Percentiles rank a stretch among this genome's conserved stretches.
These are phyloP conservation scores for Trachythela sp. DNA, from an alignment of 64 coral and sea anemone species.

Conservation along the genomic window DNA sequence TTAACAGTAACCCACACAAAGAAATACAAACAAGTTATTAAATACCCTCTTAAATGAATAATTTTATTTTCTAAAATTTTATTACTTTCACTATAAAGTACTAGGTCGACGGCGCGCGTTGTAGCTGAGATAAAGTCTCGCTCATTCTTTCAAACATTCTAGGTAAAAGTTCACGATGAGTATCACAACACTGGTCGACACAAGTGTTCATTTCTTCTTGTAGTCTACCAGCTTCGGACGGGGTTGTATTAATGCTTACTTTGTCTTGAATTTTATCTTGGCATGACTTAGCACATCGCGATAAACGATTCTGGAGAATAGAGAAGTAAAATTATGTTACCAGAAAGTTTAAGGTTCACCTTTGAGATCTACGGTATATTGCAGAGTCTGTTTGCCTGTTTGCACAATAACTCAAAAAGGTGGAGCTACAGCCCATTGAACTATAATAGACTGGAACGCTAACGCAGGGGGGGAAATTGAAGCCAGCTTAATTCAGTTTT, in stretches of 20 bases:
- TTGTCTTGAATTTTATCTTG: constrained; percentile 13
- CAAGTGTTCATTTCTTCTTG: constrained; percentile 7
- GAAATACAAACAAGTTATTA: neutral
- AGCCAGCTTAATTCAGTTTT: too few species aligned
- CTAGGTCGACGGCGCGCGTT: neutral
- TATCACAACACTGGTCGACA: constrained; percentile 6
- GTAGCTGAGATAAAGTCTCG: neutral
- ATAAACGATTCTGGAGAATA: neutral
- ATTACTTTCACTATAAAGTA: neutral
- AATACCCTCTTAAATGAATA: neutral
- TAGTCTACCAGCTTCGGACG: neutral
- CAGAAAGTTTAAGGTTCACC: too few species aligned
- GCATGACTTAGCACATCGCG: neutral
- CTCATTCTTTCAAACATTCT: constrained; percentile 15
- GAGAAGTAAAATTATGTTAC: neutral
- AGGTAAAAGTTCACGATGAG: constrained; percentile 15
- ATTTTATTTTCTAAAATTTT: neutral
- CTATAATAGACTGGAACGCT: too few species aligned
- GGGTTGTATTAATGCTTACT: neutral
- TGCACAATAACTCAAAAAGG: too few species aligned
- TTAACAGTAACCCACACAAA: too few species aligned
- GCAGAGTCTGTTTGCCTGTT: too few species aligned
- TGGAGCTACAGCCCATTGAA: too few species aligned
- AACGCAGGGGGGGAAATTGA: too few species aligned
- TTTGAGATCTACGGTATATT: too few species aligned